Evolutionary conservation across 2,113 vertebrate species (phyloP), one percentile per base, ranked within the genome.

Genomic region (Nyctereutes procyonoides): DNA sequence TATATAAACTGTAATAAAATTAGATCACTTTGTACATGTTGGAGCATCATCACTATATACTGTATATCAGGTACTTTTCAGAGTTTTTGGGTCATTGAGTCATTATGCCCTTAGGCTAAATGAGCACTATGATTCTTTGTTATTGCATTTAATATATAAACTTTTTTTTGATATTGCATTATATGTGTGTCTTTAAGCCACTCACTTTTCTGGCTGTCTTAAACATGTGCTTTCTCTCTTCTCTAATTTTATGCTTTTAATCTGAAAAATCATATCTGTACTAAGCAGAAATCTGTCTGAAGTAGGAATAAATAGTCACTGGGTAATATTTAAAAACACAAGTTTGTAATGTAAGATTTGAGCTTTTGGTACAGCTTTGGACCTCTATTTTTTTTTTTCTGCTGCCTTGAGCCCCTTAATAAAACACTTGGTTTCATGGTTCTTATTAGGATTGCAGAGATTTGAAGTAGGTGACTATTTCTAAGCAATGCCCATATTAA

Each of bases 321-420:
- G 65, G 8, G 1, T 95, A 12, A 67, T 90, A 65, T 67, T 56
- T 92, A 43, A 79, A 85, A 73, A 56, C 9, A 73, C 35, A 58
- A 76, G 74, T 95, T 88, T 35, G 13, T 20, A 30, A 60, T 48
- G 2, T 67, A 38, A 84, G 32, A 74, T 32, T 65, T 67, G 28
- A 79, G 11, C 7, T 95, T 92, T 92, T 35, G 67, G 11, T 71
- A 24, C 8, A 83, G 19, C 8, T 95, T 90, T 94, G 81, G 9
- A 96, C 14, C n/a, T 94, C 53, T 85, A 9, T 28, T 81, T 96
- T 94, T 94, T 79, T 28, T 81, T 96, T 94, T 94, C 55, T 69
- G 5, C 8, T 88, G 9, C n/a, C 24, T 86, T 77, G n/a, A 84
- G 15, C 35, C 53, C 32, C 91, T 80, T 93, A 69, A 32, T 60